Conservation (phyloP, 2,797 vertebrate genomes). For the Eidolon dupreanum region DNA sequence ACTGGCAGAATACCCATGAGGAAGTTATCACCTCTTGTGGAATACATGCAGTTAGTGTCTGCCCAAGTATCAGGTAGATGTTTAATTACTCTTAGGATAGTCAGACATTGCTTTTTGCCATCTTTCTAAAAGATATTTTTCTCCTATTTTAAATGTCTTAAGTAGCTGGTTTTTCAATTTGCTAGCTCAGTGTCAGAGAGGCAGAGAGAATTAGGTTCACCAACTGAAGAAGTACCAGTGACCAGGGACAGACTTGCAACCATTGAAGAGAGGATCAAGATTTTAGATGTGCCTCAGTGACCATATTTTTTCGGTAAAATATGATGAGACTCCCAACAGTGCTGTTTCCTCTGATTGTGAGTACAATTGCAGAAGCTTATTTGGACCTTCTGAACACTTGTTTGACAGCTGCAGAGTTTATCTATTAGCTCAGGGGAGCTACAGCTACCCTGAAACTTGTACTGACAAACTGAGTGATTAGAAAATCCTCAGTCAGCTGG, state of each 20-base stretch:
- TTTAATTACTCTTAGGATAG: not conserved
- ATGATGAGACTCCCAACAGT: conserved; percentile 19
- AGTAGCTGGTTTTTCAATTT: not conserved
- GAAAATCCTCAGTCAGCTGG: not conserved
- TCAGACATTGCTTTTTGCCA: not conserved
- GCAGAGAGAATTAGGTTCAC: not conserved
- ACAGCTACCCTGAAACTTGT: not conserved
- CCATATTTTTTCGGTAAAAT: not conserved
- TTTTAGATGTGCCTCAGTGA: conserved; percentile 12
- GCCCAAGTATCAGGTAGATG: not conserved
- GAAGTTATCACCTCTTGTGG: not conserved
- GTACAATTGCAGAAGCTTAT: conserved; percentile 47
- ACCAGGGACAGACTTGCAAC: not conserved
- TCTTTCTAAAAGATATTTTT: not conserved
- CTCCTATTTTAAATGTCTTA: not conserved
- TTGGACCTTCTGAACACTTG: conserved; percentile 52
- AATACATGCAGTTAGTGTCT: not conserved
- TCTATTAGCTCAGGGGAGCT: conserved; percentile 34
- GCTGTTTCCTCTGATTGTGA: conserved; percentile 41
- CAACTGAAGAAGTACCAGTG: not conserved
- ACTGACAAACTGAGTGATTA: conserved; percentile 32
- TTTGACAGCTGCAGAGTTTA: conserved; percentile 42
- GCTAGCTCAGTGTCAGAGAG: not conserved
- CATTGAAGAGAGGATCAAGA: not conserved
- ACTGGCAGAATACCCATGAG: not conserved